These are phyloP conservation scores for Caenorhabditis elegans DNA, from an alignment of 1,140 invertebrate genomes.

Conservation along the genomic window WBcel235 BX284604.4:74001-74500, in stretches of 20 bases:
- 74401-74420: conserved; percentile 25
- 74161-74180: neutral
- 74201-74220: too few relatives aligned
- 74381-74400: conserved; percentile 15
- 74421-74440: too few relatives aligned
- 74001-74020: too few relatives aligned
- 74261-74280: neutral
- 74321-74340: conserved; percentile 29
- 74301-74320: conserved; percentile 25
- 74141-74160: too few relatives aligned
- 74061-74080: too few relatives aligned
- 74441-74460: neutral
- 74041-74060: too few relatives aligned
- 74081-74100: too few relatives aligned
- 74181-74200: neutral
- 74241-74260: neutral
- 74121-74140: too few relatives aligned
- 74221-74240: neutral
- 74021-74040: too few relatives aligned
- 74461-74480: neutral
- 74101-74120: too few relatives aligned
- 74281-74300: neutral
- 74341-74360: conserved; percentile 14
- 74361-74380: too few relatives aligned
- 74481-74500: neutral